Percentiles rank a stretch among this genome's conserved stretches.
Evolutionary conservation across 2,113 vertebrate species (phyloP).

Genomic region (Hiodon tergisus): DNA sequence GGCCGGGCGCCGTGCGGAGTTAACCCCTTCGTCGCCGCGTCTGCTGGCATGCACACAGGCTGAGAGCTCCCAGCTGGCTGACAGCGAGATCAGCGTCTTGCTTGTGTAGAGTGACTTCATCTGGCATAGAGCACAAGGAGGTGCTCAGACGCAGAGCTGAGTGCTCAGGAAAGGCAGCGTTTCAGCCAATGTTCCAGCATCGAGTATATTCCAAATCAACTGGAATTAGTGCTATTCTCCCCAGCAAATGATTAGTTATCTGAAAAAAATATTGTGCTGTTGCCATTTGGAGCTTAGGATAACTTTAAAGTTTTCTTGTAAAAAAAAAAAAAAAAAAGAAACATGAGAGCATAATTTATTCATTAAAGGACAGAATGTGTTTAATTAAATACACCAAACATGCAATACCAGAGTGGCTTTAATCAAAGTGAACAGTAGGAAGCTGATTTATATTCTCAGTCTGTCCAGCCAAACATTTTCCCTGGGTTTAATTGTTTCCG

Average conservation of each 20-base stretch:
- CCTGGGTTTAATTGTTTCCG: neutral
- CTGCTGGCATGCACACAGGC: constrained; percentile 36
- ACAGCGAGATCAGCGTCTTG: neutral
- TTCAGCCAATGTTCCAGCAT: neutral
- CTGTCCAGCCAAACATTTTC: neutral
- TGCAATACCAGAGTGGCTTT: neutral
- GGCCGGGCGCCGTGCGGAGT: constrained; percentile 62
- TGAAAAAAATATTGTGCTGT: neutral
- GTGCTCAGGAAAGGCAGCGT: neutral
- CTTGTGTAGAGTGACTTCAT: constrained; percentile 1
- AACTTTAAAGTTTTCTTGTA: neutral
- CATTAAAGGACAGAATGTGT: constrained; percentile 1
- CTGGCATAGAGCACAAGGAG: constrained; percentile 1
- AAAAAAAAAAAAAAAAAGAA: neutral
- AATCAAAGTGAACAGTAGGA: neutral
- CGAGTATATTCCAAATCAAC: neutral
- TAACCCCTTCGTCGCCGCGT: constrained; percentile 63
- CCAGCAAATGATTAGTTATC: neutral
- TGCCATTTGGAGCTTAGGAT: neutral
- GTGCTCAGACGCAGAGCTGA: neutral
- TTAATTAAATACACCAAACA: neutral
- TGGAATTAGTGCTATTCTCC: neutral
- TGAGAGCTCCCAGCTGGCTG: constrained; percentile 18
- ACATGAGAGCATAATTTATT: neutral
- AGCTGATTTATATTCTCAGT: neutral